Evolutionary conservation across 2,113 vertebrate species (phyloP), one percentile per base, ranked within the genome.

Genomic region (Mus musculus): DNA sequence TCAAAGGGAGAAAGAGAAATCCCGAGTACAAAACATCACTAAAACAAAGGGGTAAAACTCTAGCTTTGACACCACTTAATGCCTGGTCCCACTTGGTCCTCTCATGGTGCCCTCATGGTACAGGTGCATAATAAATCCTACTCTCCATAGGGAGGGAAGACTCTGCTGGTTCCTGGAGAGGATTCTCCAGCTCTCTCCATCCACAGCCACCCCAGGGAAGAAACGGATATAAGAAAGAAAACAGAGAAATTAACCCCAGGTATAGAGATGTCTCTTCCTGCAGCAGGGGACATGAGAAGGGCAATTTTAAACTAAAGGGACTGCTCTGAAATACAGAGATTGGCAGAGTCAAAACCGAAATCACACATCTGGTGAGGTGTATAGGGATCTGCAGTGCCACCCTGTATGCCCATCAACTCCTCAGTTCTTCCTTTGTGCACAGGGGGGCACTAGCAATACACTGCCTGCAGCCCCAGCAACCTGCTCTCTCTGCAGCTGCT

Each of bases 391-490:
- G 7, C 61, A 46, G 22, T 30, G 71, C 52, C 76, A 28, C 19
- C 72, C 71, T 19, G 1, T 42, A 19, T 52, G 22, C 54, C 85
- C 10, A 0, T 0, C 0, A 2, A n/a, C 4, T 5, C 56, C 65
- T 95, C 94, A 90, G 78, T 96, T 95, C 81, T 75, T 59, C 49
- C n/a, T 92, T 72, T 33, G 88, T 86, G 92, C 97, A 97, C 96
- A 95, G 93, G 97, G 85, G 95, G 96, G 95, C 97, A 76, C 96
- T 96, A 92, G 95, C 85, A 90, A 96, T 88, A 93, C 88, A 30
- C 76, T 24, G 2, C 77, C 75, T 2, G 71, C 89, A 67, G 90
- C 39, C 90, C 75, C 65, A 67, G 96, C 76, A 67, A 77, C 77
- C 90, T 73, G 76, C 42, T 2, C 0, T 78, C 73, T 65, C 81